These are phyloP conservation scores for Chironomus tepperi DNA, from an alignment of 1,140 invertebrate genomes.

Conservation along the genomic window DNA sequence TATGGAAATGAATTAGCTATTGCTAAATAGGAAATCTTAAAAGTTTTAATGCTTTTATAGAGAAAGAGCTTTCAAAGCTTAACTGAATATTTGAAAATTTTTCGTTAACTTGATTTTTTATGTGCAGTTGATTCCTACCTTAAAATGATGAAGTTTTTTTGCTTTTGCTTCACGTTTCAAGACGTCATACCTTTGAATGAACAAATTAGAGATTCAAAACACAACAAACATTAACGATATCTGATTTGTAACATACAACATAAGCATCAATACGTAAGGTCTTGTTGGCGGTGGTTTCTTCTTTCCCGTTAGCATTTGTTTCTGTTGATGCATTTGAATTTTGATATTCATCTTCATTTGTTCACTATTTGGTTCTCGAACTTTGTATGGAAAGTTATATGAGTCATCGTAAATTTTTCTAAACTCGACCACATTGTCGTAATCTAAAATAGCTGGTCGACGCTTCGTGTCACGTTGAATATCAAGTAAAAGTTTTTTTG, in stretches of 20 bases:
- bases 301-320: constrained; percentile 35
- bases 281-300: constrained; percentile 39
- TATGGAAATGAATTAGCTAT: background rate
- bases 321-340: constrained; percentile 11
- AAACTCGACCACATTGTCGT: constrained; percentile 38
- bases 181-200: constrained; percentile 31
- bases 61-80: no score
- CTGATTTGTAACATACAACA: constrained; percentile 32
- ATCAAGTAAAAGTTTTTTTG: constrained; percentile 35
- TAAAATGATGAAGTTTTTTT: constrained; percentile 37
- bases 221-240: no score
- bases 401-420: constrained; percentile 37
- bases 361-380: background rate
- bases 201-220: no score
- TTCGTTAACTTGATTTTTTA: no score
- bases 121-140: constrained; percentile 26
- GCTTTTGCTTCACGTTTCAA: constrained; percentile 39
- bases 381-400: constrained; percentile 33
- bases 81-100: background rate
- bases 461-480: constrained; percentile 34
- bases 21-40: background rate
- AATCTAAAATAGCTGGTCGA: constrained; percentile 37
- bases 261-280: constrained; percentile 38
- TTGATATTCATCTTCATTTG: background rate
- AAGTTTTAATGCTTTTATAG: background rate